These are phyloP conservation scores for Dinocampus coccinellae DNA, from an alignment of 2,888 invertebrate genomes.

Conservation along the genomic window DNA sequence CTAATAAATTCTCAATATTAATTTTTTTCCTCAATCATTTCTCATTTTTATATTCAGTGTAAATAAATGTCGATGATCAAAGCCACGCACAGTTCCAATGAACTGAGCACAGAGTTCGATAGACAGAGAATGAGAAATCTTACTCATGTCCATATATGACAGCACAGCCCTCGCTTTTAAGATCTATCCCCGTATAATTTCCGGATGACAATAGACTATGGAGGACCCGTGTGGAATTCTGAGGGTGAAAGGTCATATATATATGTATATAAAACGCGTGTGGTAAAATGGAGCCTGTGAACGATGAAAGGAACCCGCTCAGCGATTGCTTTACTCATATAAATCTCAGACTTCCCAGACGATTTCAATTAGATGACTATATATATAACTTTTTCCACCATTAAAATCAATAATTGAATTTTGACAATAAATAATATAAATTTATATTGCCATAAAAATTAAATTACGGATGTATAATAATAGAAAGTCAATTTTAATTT, in stretches of 20 bases:
- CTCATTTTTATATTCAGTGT: constrained; percentile 17
- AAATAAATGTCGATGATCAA: constrained; percentile 27
- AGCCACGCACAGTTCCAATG: neutral
- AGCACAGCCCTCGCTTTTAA: neutral
- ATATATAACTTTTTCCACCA: neutral
- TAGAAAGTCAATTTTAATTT: too few relatives aligned
- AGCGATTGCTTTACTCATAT: neutral
- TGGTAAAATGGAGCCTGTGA: neutral
- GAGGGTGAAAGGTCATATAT: neutral
- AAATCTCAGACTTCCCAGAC: neutral
- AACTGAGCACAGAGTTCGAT: constrained; percentile 2
- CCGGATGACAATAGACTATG: neutral
- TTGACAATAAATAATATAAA: too few relatives aligned
- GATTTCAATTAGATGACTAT: neutral
- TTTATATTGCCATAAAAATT: too few relatives aligned
- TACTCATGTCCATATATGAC: neutral
- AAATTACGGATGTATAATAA: too few relatives aligned
- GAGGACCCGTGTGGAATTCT: neutral
- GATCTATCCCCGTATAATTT: constrained; percentile 4
- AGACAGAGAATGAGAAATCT: neutral
- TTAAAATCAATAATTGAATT: neutral
- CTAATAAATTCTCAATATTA: neutral
- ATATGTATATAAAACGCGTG: neutral
- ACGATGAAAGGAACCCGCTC: constrained; percentile 1
- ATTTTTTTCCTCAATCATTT: constrained; percentile 9